These are phyloP conservation scores for Drosophila birchii DNA, from an alignment of 2,888 invertebrate genomes.

Conservation along the genomic window DNA sequence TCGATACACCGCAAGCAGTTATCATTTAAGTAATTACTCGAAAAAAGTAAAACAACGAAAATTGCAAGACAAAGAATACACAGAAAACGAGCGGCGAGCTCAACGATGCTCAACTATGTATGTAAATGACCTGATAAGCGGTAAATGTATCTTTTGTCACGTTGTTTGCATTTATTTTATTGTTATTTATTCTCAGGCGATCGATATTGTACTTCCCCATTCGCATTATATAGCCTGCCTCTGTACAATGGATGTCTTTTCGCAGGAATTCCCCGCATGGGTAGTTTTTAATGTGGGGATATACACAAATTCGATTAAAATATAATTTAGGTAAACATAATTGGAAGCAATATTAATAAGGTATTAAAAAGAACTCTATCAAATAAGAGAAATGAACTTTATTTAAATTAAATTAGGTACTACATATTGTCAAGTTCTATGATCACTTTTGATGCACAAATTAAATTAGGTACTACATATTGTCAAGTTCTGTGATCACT, in stretches of 20 bases:
- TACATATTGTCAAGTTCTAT: neutral
- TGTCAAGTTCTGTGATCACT: neutral
- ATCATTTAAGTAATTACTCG: conserved; percentile 35
- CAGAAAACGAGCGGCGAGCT: conserved; percentile 15
- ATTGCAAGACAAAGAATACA: conserved; percentile 31
- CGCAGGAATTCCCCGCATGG: conserved; percentile 11
- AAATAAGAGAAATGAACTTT: neutral
- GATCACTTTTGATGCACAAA: neutral
- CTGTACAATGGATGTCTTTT: conserved; percentile 13
- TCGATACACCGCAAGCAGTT: conserved; percentile 54
- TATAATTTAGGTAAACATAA: neutral
- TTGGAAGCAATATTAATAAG: neutral
- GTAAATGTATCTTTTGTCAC: conserved; percentile 41
- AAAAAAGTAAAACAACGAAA: conserved; percentile 12
- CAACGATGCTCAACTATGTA: conserved; percentile 35
- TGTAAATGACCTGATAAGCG: conserved; percentile 43
- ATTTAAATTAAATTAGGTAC: neutral
- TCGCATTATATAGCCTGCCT: conserved; percentile 9
- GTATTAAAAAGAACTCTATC: neutral
- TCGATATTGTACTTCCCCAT: conserved; percentile 40
- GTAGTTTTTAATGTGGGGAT: conserved; percentile 1
- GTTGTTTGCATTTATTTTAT: conserved; percentile 32
- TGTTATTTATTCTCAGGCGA: conserved; percentile 24
- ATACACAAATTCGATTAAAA: neutral
- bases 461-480: no score